Evolutionary conservation across 2,797 vertebrate species (phyloP).

Genomic region (Carcharodon carcharias): DNA sequence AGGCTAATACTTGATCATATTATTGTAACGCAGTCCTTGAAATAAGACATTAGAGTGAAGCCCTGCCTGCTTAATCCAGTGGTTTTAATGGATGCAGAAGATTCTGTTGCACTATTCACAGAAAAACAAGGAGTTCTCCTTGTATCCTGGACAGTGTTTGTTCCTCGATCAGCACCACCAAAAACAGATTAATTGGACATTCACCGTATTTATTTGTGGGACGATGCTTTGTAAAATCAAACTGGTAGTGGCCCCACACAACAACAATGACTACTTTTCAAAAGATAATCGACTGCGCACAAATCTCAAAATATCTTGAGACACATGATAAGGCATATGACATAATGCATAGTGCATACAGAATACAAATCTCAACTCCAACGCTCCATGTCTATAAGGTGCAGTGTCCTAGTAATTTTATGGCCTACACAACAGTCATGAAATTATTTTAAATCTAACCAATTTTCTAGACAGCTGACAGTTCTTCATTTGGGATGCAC

Average conservation of each 20-base stretch:
- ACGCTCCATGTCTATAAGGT: background rate
- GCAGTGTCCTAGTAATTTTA: background rate
- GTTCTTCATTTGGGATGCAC: background rate
- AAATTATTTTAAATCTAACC: background rate
- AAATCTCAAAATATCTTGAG: background rate
- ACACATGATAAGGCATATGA: background rate
- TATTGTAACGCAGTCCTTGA: background rate
- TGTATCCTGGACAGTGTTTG: background rate
- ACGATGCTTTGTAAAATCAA: background rate
- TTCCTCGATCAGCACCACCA: background rate
- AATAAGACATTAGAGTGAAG: background rate
- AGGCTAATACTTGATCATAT: background rate
- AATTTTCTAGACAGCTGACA: background rate
- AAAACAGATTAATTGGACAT: background rate
- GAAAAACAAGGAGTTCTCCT: background rate
- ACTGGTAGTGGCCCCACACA: background rate
- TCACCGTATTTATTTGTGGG: conserved; percentile 1
- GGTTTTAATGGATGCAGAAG: background rate
- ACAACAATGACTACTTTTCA: background rate
- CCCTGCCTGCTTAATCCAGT: background rate
- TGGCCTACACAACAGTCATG: background rate
- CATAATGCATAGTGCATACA: background rate
- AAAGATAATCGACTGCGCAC: background rate
- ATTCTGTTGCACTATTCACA: background rate
- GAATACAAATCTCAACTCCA: background rate